Base-by-base conservation (phyloP, 2,888 invertebrate genomes). In the Phyllotreta striolata region DNA sequence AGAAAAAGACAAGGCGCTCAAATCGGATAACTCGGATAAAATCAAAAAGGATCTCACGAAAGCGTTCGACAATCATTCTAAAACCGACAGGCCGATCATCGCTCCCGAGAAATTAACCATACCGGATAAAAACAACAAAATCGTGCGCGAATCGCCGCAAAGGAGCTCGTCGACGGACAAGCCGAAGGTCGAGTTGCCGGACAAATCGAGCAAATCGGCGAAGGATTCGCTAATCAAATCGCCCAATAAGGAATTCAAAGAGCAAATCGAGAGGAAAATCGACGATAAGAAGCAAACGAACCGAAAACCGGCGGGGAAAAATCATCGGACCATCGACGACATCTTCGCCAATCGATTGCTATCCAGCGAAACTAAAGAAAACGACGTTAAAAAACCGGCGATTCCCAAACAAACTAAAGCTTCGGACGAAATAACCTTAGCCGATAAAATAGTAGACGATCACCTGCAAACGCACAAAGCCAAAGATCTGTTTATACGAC, bases 1-100 rank as follows among this genome's bases (percentile, higher is more conserved):
- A 63, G 65, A 85, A 83, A 72, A 81, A 83, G 54, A 85, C 84
- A 72, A 83, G 52, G 24, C 44, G 43, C 62, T 57, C 10, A 71
- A 83, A 66, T 79, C 83, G 46, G 80, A 79, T 64, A 81, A 77
- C 64, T 64, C 79, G 14, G 62, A 62, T 12, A 57, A 60, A 61
- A 40, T 49, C 0, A 66, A 66, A 37, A 59, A 63, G 58, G 79
- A 77, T 58, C n/a, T 56, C 24, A 39, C 49, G n/a, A 67, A 63
- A 43, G 39, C 49, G n/a, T 40, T 58, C 7, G 72, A 71, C 12
- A 77, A 73, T 63, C 71, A 72, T 55, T 69, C 71, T 72, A 77
- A 68, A 54, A 9, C 55, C 5, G 70, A 74, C 44, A 69, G 70
- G 68, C 69, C 62, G 58, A 47, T 70, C 1, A 70, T 66, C 66